phyloP scores from a whole-genome alignment of 35 echinoderm and acorn worm species.

The Stichopus chloronotus region DNA sequence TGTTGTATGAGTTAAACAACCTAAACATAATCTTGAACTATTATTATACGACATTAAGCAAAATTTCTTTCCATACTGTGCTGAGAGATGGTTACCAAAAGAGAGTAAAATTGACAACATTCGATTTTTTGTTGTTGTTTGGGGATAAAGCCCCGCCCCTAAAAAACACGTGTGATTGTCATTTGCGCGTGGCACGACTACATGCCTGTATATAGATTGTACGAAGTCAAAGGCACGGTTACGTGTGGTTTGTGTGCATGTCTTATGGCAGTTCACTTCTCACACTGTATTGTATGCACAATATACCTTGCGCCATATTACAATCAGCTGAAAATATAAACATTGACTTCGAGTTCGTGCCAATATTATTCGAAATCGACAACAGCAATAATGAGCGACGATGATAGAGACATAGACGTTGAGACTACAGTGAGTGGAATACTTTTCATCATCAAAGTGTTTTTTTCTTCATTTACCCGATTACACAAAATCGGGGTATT shows the following conservation, averaged over 20 bases:
- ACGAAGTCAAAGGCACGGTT: neutral
- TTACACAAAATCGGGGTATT: neutral
- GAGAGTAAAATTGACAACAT: neutral
- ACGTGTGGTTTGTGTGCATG: neutral
- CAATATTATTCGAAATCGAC: neutral
- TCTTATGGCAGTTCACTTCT: neutral
- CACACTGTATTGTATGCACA: neutral
- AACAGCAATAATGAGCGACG: slow-evolving; percentile 31
- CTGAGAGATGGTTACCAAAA: neutral
- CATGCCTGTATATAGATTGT: neutral
- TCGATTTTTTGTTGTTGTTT: slow-evolving; percentile 9
- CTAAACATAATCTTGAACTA: too few relatives aligned
- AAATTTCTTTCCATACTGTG: too few relatives aligned
- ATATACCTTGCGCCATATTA: slow-evolving; percentile 36
- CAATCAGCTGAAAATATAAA: slow-evolving; percentile 20
- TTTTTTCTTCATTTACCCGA: neutral
- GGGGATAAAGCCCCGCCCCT: slow-evolving; percentile 21
- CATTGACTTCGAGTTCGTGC: neutral
- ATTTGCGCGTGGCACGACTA: slow-evolving; percentile 29
- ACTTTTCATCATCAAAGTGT: neutral
- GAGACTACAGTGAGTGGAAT: slow-evolving; percentile 30
- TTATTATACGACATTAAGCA: too few relatives aligned
- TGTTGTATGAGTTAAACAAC: too few relatives aligned
- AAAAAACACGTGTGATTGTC: slow-evolving; percentile 45
- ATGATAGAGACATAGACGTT: slow-evolving; percentile 44